phyloP scores from a whole-genome alignment of 92 coral and sea anemone genomes.

The Parazoanthus darwini region DNA sequence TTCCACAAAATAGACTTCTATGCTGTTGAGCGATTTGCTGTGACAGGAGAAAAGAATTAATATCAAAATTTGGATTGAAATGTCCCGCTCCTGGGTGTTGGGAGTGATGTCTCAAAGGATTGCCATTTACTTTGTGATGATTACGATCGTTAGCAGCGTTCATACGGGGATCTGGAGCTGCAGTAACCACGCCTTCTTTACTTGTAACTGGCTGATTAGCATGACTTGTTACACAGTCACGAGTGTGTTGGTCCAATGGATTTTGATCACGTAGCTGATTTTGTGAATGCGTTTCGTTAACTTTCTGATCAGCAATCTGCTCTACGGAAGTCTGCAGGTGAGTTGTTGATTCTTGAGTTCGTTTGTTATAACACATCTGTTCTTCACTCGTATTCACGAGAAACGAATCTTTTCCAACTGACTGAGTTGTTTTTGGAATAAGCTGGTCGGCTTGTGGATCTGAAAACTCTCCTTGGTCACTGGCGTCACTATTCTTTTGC shows the following conservation, averaged over 20 bases:
- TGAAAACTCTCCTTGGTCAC: background rate
- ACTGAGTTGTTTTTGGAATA: background rate
- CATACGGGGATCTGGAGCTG: background rate
- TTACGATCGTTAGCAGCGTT: background rate
- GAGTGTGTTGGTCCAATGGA: background rate
- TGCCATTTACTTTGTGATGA: background rate
- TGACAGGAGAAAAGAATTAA: background rate
- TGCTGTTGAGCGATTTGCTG: background rate
- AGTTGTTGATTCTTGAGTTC: background rate
- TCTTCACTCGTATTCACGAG: background rate
- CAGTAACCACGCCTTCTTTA: background rate
- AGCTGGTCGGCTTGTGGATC: background rate
- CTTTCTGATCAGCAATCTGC: background rate
- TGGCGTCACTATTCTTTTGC: background rate
- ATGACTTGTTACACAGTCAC: background rate
- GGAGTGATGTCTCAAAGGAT: background rate
- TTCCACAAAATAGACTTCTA: background rate
- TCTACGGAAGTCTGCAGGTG: background rate
- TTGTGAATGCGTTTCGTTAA: background rate
- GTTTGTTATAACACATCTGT: background rate
- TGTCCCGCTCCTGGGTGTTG: background rate
- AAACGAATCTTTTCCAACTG: background rate
- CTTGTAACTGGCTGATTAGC: background rate
- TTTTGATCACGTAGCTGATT: background rate
- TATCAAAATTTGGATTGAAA: background rate